Evolutionary conservation across 2,797 vertebrate species (phyloP).

Genomic region (Sternarchorhynchus goeldii): DNA sequence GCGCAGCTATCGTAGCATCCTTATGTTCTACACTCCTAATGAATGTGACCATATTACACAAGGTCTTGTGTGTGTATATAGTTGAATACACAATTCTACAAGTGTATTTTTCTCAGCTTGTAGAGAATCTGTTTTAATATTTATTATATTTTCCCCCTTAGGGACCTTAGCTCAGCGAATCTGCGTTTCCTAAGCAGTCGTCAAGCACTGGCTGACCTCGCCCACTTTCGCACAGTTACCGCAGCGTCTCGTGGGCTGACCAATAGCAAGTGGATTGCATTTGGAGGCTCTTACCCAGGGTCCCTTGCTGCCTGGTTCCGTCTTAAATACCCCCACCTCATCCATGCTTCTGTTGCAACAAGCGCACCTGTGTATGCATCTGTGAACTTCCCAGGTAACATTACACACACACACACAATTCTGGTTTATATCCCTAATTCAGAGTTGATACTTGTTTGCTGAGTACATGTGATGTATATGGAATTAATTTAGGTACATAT

Average conservation of each 20-base stretch:
- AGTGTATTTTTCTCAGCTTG: too few relatives aligned
- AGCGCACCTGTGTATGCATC: conserved; percentile 69
- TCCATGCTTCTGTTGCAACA: conserved; percentile 70
- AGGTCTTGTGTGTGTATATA: too few relatives aligned
- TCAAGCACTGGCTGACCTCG: conserved; percentile 72
- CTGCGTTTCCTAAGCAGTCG: conserved; percentile 71
- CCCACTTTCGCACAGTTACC: conserved; percentile 68
- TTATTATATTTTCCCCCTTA: conserved; percentile 18
- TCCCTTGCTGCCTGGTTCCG: conserved; percentile 75
- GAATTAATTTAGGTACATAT: too few relatives aligned
- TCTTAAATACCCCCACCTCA: conserved; percentile 74
- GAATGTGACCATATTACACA: too few relatives aligned
- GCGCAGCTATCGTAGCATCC: too few relatives aligned
- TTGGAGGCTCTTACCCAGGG: conserved; percentile 74
- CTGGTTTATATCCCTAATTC: too few relatives aligned
- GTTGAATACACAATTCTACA: too few relatives aligned
- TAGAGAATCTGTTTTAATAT: too few relatives aligned
- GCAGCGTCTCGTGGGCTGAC: conserved; percentile 57
- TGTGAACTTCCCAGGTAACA: conserved; percentile 74
- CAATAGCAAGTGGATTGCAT: conserved; percentile 67
- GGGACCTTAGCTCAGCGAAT: conserved; percentile 69
- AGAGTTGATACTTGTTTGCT: too few relatives aligned
- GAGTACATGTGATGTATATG: too few relatives aligned
- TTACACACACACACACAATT: too few relatives aligned
- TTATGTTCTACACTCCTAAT: too few relatives aligned